A percentile compares a stretch with the other conserved stretches of the same genome.
Conservation (phyloP, 2,888 invertebrate species). For the Limnephilus rhombicus region DNA sequence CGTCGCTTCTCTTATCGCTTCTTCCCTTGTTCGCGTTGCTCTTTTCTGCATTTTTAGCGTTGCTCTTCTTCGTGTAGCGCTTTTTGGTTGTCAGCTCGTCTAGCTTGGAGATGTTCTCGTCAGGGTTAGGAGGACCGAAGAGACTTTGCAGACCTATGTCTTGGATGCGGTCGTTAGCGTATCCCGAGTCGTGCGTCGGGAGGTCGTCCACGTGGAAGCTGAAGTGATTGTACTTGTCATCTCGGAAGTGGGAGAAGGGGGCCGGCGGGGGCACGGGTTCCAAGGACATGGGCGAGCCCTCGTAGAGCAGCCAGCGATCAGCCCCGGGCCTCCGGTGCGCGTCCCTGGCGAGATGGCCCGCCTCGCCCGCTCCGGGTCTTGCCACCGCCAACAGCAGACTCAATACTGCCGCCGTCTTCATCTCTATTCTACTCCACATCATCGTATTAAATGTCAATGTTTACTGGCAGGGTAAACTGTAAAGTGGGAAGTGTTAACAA, state of each 20-base stretch:
- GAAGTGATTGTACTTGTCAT: constrained; percentile 72
- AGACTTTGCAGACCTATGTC: constrained; percentile 65
- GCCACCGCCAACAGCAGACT: constrained; percentile 71
- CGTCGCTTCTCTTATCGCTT: constrained; percentile 59
- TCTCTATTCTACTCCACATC: constrained; percentile 58
- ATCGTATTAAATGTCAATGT: constrained; percentile 43
- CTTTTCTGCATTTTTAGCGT: constrained; percentile 61
- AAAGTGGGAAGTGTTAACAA: constrained; percentile 13
- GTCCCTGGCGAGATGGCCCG: constrained; percentile 70
- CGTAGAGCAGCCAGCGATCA: constrained; percentile 69
- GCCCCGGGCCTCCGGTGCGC: constrained; percentile 69
- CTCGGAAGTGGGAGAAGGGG: constrained; percentile 69
- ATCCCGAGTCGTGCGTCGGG: constrained; percentile 67
- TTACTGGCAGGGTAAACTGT: not conserved
- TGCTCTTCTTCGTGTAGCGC: constrained; percentile 70
- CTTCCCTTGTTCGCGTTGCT: constrained; percentile 60
- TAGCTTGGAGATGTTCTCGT: constrained; percentile 68
- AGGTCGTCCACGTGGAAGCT: constrained; percentile 71
- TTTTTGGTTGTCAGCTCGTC: constrained; percentile 70
- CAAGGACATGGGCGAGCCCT: constrained; percentile 67
- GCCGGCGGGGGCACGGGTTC: constrained; percentile 71
- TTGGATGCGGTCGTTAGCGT: constrained; percentile 61
- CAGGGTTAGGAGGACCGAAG: constrained; percentile 65
- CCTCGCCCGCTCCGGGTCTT: constrained; percentile 68
- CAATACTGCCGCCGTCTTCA: constrained; percentile 72